Evolutionary conservation across 92 coral and sea anemone species (phyloP).

Genomic region (Epizoanthus rinbou): DNA sequence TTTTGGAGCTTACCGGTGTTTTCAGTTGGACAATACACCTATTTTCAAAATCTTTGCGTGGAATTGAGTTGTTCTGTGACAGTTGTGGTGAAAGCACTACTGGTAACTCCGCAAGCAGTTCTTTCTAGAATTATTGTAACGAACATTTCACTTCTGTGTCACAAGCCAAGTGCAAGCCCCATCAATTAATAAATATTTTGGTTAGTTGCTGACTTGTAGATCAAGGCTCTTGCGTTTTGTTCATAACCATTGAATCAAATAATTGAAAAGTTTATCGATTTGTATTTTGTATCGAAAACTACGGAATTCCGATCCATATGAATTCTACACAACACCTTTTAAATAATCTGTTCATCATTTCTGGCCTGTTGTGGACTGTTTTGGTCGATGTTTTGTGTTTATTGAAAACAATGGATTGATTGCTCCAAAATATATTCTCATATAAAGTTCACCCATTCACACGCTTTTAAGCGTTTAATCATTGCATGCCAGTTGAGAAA

Average conservation of each 20-base stretch:
- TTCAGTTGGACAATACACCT: not conserved
- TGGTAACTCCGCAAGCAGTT: not conserved
- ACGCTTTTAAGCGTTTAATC: not conserved
- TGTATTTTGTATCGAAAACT: not conserved
- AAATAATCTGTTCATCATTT: not conserved
- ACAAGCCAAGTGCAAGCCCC: not conserved
- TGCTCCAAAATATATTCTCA: slow-evolving; percentile 25
- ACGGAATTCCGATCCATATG: not conserved
- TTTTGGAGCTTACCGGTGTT: slow-evolving; percentile 25
- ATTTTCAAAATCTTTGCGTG: not conserved
- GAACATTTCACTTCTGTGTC: not conserved
- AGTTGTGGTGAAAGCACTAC: not conserved
- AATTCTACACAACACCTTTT: not conserved
- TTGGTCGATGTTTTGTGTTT: slow-evolving; percentile 26
- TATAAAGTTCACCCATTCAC: slow-evolving; percentile 7
- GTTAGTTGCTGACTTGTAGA: not conserved
- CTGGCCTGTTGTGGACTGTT: not conserved
- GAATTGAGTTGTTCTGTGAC: too few species aligned
- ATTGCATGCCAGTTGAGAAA: slow-evolving; percentile 37
- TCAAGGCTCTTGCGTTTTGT: not conserved
- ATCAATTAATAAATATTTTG: not conserved
- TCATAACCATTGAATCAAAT: too few species aligned
- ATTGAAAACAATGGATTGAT: slow-evolving; percentile 19
- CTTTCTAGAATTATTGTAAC: not conserved
- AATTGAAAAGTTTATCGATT: not conserved